phyloP scores from a whole-genome alignment of 2,113 vertebrate species.

The Cephalophus harveyi region DNA sequence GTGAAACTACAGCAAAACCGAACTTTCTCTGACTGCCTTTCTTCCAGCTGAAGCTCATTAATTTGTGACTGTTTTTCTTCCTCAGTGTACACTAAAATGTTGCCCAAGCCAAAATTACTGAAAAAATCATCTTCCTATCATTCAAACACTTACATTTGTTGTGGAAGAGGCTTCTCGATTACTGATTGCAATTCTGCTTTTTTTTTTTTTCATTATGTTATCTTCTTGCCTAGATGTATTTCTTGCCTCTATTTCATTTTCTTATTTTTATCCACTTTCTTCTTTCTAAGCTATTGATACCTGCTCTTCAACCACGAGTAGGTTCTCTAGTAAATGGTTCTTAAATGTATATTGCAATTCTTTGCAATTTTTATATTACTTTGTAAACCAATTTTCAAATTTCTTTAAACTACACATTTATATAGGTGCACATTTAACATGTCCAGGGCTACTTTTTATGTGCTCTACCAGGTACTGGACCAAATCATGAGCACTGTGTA shows the following conservation, averaged over 20 bases:
- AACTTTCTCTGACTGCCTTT: neutral
- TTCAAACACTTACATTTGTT: neutral
- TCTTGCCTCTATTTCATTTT: neutral
- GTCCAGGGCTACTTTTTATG: neutral
- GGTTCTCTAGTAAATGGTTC: neutral
- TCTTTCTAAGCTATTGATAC: neutral
- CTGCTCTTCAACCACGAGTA: neutral
- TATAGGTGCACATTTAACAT: neutral
- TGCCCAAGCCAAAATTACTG: neutral
- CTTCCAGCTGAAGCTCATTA: neutral
- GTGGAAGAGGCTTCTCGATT: neutral
- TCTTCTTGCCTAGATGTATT: neutral
- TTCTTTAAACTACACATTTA: neutral
- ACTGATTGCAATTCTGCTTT: neutral
- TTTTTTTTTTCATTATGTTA: neutral
- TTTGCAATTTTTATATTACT: slow-evolving; percentile 19
- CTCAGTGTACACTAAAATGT: neutral
- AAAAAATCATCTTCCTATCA: neutral
- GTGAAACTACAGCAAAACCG: neutral
- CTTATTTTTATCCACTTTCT: neutral
- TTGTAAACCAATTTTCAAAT: neutral
- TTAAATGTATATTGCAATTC: neutral
- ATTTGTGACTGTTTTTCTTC: neutral
- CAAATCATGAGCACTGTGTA: neutral
- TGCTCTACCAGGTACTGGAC: neutral